These are phyloP conservation scores for Chelonus formosanus DNA, from an alignment of 2,888 invertebrate species.

Conservation along the genomic window DNA sequence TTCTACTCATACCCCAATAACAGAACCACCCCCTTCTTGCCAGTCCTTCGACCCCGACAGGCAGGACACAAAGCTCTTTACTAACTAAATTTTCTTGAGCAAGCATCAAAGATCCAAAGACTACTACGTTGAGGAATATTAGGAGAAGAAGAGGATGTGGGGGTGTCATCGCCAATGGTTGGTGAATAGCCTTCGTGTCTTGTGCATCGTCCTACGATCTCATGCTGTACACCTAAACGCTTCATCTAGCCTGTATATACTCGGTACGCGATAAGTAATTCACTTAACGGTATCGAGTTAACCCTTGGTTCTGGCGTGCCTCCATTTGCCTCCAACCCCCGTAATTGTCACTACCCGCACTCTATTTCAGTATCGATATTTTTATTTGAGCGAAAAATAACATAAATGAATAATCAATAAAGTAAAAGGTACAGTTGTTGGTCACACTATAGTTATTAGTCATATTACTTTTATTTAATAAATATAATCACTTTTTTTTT, in stretches of 20 bases:
- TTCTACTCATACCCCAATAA: constrained; percentile 20
- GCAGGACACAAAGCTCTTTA: constrained; percentile 63
- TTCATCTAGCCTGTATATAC: constrained; percentile 58
- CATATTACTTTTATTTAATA: too few relatives aligned
- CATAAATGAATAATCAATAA: too few relatives aligned
- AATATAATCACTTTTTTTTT: too few relatives aligned
- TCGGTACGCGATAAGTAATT: constrained; percentile 64
- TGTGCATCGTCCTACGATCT: constrained; percentile 20
- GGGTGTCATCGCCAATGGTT: constrained; percentile 19
- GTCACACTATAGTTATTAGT: too few relatives aligned
- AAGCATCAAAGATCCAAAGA: constrained; percentile 60
- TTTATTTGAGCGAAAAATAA: not conserved
- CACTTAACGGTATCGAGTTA: constrained; percentile 64
- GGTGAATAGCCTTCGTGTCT: constrained; percentile 21
- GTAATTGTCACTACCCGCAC: constrained; percentile 39
- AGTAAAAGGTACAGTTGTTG: too few relatives aligned
- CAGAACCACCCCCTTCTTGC: constrained; percentile 36
- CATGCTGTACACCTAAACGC: constrained; percentile 53
- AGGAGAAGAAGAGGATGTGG: constrained; percentile 26
- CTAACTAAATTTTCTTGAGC: constrained; percentile 66
- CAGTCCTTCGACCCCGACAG: constrained; percentile 46
- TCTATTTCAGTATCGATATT: constrained; percentile 17
- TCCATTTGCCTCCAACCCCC: constrained; percentile 60
- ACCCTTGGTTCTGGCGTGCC: constrained; percentile 62
- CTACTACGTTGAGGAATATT: not conserved